Evolutionary conservation across 1,140 invertebrate genomes (phyloP).

Genomic region (Microplitis demolitor): DNA sequence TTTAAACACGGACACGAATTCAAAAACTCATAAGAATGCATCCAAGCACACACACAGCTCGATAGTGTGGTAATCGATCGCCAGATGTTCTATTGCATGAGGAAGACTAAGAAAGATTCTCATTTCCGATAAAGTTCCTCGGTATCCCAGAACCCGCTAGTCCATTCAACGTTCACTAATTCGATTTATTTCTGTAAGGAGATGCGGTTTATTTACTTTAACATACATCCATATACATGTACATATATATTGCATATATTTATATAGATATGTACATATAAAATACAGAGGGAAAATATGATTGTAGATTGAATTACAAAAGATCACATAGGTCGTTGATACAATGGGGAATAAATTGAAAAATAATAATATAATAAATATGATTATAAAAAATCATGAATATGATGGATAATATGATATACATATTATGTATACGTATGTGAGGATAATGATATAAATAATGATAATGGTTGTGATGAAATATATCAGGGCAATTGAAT

Average conservation of each 20-base stretch:
- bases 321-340: no score
- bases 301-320: no score
- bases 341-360: neutral
- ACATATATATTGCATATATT: neutral
- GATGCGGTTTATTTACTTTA: constrained; percentile 7
- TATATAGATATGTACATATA: neutral
- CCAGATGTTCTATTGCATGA: constrained; percentile 27
- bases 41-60: neutral
- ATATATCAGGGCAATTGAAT: constrained; percentile 13
- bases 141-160: constrained; percentile 14
- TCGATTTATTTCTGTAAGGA: constrained; percentile 24
- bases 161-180: constrained; percentile 28
- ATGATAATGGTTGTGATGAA: neutral
- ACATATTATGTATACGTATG: no score
- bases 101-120: constrained; percentile 20
- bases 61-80: constrained; percentile 17
- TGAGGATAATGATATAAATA: no score
- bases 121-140: constrained; percentile 29
- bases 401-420: neutral
- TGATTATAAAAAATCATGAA: neutral
- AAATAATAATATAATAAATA: neutral
- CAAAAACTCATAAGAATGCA: neutral
- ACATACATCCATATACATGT: neutral
- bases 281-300: neutral
- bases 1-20: no score